phyloP scores from a whole-genome alignment of 2,888 invertebrate species.

The Sinotaia quadrata region DNA sequence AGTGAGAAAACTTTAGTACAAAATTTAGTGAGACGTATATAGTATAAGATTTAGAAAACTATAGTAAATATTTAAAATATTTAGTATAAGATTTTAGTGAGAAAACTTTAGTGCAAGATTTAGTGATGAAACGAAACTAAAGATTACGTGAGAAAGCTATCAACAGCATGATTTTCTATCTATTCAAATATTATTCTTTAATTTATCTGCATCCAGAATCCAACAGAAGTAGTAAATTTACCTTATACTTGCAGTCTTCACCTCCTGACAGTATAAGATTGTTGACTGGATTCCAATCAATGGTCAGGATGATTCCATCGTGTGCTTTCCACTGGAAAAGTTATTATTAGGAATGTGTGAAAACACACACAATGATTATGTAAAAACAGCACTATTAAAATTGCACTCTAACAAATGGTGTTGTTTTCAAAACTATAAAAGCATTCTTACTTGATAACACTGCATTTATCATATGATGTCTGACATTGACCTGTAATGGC shows the following conservation, averaged over 20 bases:
- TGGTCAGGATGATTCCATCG: conserved; percentile 87
- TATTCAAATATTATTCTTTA: background rate
- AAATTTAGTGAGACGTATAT: no score
- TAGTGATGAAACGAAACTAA: no score
- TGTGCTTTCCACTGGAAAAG: conserved; percentile 92
- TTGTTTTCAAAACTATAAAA: no score
- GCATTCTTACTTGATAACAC: no score
- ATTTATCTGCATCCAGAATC: background rate
- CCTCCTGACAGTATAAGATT: conserved; percentile 78
- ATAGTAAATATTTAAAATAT: no score
- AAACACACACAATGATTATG: background rate
- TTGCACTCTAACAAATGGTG: background rate
- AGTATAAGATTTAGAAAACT: no score
- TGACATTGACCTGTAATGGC: conserved; percentile 76
- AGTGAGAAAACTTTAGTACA: no score
- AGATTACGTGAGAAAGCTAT: no score
- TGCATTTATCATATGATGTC: conserved; percentile 74
- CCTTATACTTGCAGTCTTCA: conserved; percentile 87
- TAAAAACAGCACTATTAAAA: background rate
- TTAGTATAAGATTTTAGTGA: no score
- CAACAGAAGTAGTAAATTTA: conserved; percentile 59
- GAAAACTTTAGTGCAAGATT: no score
- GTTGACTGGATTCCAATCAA: conserved; percentile 77
- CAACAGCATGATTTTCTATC: no score
- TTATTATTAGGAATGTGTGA: conserved; percentile 6